These are phyloP conservation scores for Hippocampus comes DNA, from an alignment of 2,113 vertebrate species.

Conservation along the genomic window DNA sequence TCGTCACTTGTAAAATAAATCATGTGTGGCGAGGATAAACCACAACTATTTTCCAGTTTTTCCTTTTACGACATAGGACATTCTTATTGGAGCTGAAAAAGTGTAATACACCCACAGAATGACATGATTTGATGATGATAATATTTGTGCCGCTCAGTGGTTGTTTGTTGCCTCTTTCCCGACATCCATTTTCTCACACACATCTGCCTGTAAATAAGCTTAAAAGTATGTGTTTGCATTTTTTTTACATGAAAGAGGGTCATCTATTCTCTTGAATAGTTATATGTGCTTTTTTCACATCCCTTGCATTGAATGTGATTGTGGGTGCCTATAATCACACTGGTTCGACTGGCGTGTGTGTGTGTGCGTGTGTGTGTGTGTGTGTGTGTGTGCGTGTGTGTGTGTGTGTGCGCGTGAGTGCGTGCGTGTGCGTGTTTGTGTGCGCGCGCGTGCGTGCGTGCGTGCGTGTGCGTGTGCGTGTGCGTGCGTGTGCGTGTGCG, in stretches of 20 bases:
- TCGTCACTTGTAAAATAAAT: conserved; percentile 45
- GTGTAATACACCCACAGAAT: conserved; percentile 25
- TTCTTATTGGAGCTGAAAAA: conserved; percentile 61
- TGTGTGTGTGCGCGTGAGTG: conserved; percentile 27
- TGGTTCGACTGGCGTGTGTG: conserved; percentile 25
- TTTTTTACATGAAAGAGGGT: conserved; percentile 12
- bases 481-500: no score
- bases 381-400: conserved; percentile 20
- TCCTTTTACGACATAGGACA: conserved; percentile 69
- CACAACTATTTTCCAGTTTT: conserved; percentile 73
- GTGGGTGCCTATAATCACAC: conserved; percentile 23
- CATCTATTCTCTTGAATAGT: conserved; percentile 16
- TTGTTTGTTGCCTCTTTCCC: conserved; percentile 37
- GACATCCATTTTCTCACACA: conserved; percentile 56
- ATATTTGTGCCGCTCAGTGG: conserved; percentile 22
- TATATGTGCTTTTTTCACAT: conserved; percentile 8
- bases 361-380: background rate
- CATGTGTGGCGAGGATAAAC: conserved; percentile 25
- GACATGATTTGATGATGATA: conserved; percentile 52
- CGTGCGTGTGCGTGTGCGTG: conserved; percentile 10
- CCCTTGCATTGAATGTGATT: conserved; percentile 23
- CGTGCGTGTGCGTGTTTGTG: conserved; percentile 24
- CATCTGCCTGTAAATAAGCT: conserved; percentile 50
- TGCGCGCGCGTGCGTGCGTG: conserved; percentile 10
- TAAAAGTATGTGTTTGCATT: conserved; percentile 19